Evolutionary conservation across 2,888 invertebrate species (phyloP).

Genomic region (Falcaria lacertinaria): DNA sequence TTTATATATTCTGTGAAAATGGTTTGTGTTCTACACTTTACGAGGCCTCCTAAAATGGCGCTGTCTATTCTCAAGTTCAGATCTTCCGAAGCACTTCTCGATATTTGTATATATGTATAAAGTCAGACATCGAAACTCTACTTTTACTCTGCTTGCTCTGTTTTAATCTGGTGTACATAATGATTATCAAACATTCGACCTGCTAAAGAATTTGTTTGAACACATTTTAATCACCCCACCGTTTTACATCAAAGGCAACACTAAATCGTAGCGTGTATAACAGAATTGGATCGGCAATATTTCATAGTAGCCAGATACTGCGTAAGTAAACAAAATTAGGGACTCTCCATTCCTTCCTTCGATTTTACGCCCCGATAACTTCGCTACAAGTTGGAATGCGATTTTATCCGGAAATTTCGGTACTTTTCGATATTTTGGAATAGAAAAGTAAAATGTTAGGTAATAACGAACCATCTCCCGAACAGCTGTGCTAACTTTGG

Average conservation of each 20-base stretch:
- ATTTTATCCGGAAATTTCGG: neutral
- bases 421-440: neutral
- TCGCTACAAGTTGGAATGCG: neutral
- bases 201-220: neutral
- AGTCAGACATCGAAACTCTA: too few relatives aligned
- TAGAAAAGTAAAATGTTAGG: neutral
- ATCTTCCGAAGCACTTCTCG: too few relatives aligned
- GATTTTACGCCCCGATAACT: constrained; percentile 1
- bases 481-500: too few relatives aligned
- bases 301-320: neutral
- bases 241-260: constrained; percentile 1
- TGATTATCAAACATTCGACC: neutral
- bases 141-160: constrained; percentile 12
- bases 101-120: too few relatives aligned
- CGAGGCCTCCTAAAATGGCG: too few relatives aligned
- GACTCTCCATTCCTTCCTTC: neutral
- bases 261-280: neutral
- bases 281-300: neutral
- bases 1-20: too few relatives aligned
- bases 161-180: constrained; percentile 3
- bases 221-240: neutral
- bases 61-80: too few relatives aligned
- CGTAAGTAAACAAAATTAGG: constrained; percentile 1
- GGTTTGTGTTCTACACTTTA: too few relatives aligned
- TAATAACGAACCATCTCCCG: too few relatives aligned